Base-by-base conservation (phyloP, 35 echinoderm and acorn worm genomes). In the Lytechinus variegatus region DNA sequence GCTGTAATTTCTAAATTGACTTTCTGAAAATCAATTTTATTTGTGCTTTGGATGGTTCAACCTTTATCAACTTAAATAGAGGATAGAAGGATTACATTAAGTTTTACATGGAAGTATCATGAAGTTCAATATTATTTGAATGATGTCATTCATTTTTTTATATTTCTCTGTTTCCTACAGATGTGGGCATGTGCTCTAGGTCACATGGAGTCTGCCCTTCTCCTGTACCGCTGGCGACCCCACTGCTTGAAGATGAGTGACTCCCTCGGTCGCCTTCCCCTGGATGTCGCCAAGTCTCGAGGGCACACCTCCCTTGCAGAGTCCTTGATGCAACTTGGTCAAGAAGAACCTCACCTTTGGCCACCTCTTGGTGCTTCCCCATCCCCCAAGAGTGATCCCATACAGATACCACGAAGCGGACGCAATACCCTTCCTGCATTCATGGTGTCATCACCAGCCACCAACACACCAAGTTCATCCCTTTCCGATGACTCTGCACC, bases 141-240 rank as follows among this genome's bases (percentile, higher is more conserved):
- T 0, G 33, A 44, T 44, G 33, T 44, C 33, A 44, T 44, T 44
- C 33, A 44, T 44, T 44, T 44, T 2, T 44, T 44, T 44, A 44
- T 44, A 44, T 44, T 44, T 0, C 33, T 44, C 87, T 53, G 14
- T 60, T 28, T 61, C 7, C 79, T 93, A 11, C 79, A 98, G 98
- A 99, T 97, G 97, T 99, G 98, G 98, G 96, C 98, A 0, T 97
- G 97, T 95, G 98, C 98, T 7, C 93, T 99, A 27, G 98, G 98
- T 19, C 98, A 99, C 56, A 95, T 93, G 71, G 97, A 99, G 29
- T 95, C 97, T 19, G 97, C 98, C 0, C 87, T 99, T 14, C 96
- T 97, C 19, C 95, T 99, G 19, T 99, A 96, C 56, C 95, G 96
- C 53, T 99, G 98, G 98, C 94, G 95, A 72, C 97, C 97, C 5